Percentiles rank a stretch among this genome's conserved stretches.
Evolutionary conservation across 2,797 vertebrate genomes (phyloP).

Genomic region (Macropus fuliginosus): DNA sequence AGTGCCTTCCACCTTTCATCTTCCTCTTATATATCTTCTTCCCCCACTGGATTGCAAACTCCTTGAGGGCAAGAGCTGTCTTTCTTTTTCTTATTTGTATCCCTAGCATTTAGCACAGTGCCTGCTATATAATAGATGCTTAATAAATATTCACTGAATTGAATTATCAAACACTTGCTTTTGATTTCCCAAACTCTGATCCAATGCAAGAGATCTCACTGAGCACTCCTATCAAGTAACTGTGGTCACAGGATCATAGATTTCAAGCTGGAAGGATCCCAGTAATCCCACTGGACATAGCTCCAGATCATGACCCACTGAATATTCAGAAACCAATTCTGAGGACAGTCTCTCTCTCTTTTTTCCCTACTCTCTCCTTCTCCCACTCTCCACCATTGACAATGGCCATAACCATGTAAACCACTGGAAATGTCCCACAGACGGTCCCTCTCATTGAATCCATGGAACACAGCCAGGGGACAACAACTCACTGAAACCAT

Average conservation of each 20-base stretch:
- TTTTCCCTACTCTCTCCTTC: neutral
- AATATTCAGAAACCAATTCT: neutral
- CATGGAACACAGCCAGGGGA: neutral
- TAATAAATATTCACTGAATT: neutral
- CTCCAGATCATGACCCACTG: neutral
- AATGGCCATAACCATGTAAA: neutral
- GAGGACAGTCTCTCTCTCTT: neutral
- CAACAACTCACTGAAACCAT: neutral
- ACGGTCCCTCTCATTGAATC: neutral
- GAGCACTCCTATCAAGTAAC: neutral
- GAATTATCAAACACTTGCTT: neutral
- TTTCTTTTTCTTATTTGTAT: neutral
- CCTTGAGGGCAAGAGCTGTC: neutral
- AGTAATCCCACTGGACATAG: neutral
- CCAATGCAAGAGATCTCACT: neutral
- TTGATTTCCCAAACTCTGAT: neutral
- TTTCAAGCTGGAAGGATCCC: neutral
- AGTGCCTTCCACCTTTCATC: neutral
- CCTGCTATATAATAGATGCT: neutral
- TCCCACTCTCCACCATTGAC: neutral
- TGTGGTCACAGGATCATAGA: neutral
- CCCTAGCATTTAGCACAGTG: neutral
- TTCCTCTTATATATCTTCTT: neutral
- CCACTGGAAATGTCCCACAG: neutral
- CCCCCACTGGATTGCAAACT: neutral